A percentile compares a stretch with the other conserved stretches of the same genome.
Evolutionary conservation across 2,113 vertebrate genomes (phyloP).

Genomic region (Phyllostomus discolor): DNA sequence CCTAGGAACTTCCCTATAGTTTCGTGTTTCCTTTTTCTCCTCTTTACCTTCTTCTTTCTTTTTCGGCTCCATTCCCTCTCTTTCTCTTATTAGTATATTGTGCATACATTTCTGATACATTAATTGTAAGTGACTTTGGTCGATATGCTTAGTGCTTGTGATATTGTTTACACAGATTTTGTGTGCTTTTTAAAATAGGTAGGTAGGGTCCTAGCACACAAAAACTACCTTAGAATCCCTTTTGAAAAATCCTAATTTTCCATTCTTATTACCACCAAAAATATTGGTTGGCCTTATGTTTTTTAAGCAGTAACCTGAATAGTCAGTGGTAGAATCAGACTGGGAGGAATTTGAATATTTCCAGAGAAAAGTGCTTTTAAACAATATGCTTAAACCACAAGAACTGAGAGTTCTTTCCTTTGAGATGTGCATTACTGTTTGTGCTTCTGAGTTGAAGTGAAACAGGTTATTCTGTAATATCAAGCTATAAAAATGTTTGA

Average conservation of each 20-base stretch:
- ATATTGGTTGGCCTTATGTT: background rate
- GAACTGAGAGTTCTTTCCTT: constrained; percentile 28
- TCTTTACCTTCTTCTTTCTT: background rate
- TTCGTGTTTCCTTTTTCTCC: background rate
- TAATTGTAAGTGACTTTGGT: background rate
- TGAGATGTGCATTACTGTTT: background rate
- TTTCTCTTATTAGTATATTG: background rate
- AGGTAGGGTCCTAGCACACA: background rate
- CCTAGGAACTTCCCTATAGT: background rate
- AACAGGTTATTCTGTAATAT: constrained; percentile 1
- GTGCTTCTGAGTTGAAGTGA: constrained; percentile 32
- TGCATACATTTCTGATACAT: background rate
- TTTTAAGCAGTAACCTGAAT: constrained; percentile 19
- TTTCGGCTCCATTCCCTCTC: background rate
- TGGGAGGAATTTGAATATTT: constrained; percentile 39
- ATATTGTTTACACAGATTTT: background rate
- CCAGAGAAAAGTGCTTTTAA: constrained; percentile 33
- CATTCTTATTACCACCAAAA: background rate
- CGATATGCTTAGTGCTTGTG: background rate
- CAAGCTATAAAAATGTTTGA: background rate
- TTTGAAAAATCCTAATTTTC: constrained; percentile 30
- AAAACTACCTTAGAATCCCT: constrained; percentile 21
- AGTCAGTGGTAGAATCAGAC: background rate
- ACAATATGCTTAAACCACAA: constrained; percentile 11
- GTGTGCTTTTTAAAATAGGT: background rate